These are phyloP conservation scores for Callionymus lyra DNA, from an alignment of 2,113 vertebrate species.

Conservation along the genomic window DNA sequence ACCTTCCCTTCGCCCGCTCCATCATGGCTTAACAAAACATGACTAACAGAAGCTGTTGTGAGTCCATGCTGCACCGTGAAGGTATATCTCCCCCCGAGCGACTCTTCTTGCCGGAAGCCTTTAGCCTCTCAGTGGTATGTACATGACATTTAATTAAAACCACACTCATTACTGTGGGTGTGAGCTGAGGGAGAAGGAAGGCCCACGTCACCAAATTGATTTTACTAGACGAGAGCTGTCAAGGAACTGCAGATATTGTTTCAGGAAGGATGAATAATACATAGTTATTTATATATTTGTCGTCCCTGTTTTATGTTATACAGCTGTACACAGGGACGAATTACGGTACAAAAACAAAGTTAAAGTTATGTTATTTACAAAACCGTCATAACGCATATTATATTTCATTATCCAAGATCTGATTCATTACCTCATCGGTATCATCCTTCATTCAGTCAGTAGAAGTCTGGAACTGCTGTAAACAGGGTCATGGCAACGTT, in stretches of 20 bases:
- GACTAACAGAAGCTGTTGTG: conserved; percentile 12
- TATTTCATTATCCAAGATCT: no score
- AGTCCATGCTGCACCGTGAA: conserved; percentile 17
- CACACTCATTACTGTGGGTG: conserved; percentile 21
- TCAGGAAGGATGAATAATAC: background rate
- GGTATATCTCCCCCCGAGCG: conserved; percentile 8
- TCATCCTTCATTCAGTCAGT: no score
- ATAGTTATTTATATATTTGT: background rate
- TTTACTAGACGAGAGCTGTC: conserved; percentile 6
- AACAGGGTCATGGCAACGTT: no score
- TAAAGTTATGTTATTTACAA: no score
- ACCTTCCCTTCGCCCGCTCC: conserved; percentile 5
- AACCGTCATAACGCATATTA: no score
- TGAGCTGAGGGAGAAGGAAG: conserved; percentile 11
- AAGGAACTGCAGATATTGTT: background rate
- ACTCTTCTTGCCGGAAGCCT: conserved; percentile 16
- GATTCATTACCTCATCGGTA: no score
- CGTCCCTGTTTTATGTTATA: no score
- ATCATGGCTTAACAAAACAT: conserved; percentile 3
- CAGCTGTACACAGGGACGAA: no score
- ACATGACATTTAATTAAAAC: conserved; percentile 33
- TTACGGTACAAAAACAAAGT: no score
- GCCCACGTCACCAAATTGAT: conserved; percentile 5
- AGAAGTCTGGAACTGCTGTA: no score
- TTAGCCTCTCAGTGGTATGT: conserved; percentile 20